Conservation (phyloP, 1,140 invertebrate species). For the Cyrtorhinus lividipennis region DNA sequence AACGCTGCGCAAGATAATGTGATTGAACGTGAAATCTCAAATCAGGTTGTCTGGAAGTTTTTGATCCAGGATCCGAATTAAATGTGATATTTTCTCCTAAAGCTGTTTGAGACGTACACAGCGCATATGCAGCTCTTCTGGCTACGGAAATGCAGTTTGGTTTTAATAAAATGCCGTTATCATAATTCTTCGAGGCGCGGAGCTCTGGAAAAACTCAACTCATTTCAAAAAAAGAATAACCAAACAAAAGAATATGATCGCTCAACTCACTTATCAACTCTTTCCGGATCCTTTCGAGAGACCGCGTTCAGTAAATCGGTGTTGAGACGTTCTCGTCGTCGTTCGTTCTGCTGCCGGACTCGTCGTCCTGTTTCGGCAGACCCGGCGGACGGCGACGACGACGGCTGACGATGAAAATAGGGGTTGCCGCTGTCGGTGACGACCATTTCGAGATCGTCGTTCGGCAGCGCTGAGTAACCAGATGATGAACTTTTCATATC, state of each 20-base stretch:
- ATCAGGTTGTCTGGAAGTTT: too few species aligned
- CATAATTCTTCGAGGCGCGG: too few species aligned
- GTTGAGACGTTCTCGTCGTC: conserved; percentile 31
- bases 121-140: too few species aligned
- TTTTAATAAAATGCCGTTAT: too few species aligned
- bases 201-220: too few species aligned
- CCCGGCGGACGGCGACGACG: background rate
- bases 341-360: conserved; percentile 26
- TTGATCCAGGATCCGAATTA: too few species aligned
- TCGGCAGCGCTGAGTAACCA: background rate
- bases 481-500: too few species aligned
- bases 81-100: too few species aligned
- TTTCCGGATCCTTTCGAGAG: conserved; percentile 28
- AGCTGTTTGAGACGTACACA: too few species aligned
- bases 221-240: background rate
- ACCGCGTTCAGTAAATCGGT: conserved; percentile 35
- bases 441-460: background rate
- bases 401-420: background rate
- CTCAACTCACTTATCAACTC: conserved; percentile 31
- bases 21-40: too few species aligned
- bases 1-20: too few species aligned
- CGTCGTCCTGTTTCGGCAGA: background rate
- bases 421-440: background rate
- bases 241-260: background rate
- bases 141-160: too few species aligned